Percentiles rank a stretch among this genome's conserved stretches.
These are phyloP conservation scores for Garrulus glandarius DNA, from an alignment of 2,797 vertebrate genomes.

Conservation along the genomic window DNA sequence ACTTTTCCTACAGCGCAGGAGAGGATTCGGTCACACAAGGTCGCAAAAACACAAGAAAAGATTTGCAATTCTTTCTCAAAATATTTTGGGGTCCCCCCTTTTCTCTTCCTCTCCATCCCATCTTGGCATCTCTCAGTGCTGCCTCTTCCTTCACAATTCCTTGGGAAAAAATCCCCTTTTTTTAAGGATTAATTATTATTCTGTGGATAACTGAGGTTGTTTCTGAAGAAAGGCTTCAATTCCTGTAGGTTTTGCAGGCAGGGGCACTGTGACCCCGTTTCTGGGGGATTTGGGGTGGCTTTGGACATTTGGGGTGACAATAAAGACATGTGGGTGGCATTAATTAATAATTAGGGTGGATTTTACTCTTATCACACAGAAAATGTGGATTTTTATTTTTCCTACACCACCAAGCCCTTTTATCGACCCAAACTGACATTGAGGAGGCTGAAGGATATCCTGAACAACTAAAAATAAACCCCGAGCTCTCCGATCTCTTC, in stretches of 20 bases:
- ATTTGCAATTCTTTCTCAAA: not conserved
- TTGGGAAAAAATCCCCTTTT: not conserved
- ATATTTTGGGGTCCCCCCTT: not conserved
- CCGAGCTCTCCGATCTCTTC: not conserved
- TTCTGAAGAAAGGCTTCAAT: not conserved
- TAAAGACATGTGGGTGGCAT: fast-evolving
- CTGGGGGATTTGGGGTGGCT: not conserved
- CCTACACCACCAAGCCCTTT: not conserved
- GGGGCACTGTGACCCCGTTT: fast-evolving
- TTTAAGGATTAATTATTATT: not conserved
- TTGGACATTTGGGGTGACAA: not conserved
- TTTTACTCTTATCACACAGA: not conserved
- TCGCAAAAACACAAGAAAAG: fast-evolving
- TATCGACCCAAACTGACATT: not conserved
- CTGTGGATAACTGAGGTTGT: not conserved
- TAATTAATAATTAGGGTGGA: not conserved
- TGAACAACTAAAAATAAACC: not conserved
- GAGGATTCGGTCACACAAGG: not conserved
- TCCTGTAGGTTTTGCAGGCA: not conserved
- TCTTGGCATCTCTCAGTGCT: not conserved
- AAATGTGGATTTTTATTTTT: not conserved
- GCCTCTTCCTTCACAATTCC: fast-evolving
- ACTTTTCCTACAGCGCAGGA: not conserved
- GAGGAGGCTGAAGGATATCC: not conserved
- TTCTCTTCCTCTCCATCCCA: not conserved